These are phyloP conservation scores for Drosophila algonquin DNA, from an alignment of 2,888 invertebrate genomes.

Conservation along the genomic window DNA sequence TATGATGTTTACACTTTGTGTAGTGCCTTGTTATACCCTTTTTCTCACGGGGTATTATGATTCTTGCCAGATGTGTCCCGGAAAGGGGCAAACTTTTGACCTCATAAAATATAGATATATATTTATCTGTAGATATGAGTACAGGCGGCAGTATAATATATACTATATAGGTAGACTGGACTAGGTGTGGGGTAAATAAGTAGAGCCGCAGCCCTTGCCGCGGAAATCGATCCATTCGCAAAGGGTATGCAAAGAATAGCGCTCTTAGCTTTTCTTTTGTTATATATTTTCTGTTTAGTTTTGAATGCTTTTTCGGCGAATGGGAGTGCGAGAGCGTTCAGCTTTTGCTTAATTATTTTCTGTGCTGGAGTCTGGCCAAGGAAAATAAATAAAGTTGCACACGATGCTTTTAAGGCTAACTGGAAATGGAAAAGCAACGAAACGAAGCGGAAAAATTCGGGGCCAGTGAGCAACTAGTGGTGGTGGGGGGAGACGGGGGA, in stretches of 20 bases:
- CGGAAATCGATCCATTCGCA: too few relatives aligned
- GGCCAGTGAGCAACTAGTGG: background rate
- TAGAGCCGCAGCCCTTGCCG: too few relatives aligned
- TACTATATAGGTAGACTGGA: too few relatives aligned
- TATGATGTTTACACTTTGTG: constrained; percentile 70
- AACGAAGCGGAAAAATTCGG: background rate
- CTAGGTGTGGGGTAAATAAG: too few relatives aligned
- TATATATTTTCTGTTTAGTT: background rate
- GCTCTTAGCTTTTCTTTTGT: background rate
- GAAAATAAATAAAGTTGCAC: constrained; percentile 65
- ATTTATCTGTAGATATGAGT: background rate
- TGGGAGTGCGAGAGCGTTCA: constrained; percentile 25
- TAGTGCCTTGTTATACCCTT: constrained; percentile 25
- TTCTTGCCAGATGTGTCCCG: background rate
- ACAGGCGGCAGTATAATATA: too few relatives aligned
- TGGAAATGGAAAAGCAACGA: constrained; percentile 34
- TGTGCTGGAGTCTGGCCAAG: constrained; percentile 45
- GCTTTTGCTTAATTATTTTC: constrained; percentile 69
- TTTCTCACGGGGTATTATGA: background rate
- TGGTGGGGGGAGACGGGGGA: background rate
- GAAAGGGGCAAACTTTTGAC: background rate
- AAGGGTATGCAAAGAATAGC: too few relatives aligned
- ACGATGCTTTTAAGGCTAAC: constrained; percentile 38
- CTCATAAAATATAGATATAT: background rate
- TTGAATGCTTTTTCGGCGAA: background rate